Conservation (phyloP, 2,797 vertebrate genomes). For the Notamacropus eugenii region DNA sequence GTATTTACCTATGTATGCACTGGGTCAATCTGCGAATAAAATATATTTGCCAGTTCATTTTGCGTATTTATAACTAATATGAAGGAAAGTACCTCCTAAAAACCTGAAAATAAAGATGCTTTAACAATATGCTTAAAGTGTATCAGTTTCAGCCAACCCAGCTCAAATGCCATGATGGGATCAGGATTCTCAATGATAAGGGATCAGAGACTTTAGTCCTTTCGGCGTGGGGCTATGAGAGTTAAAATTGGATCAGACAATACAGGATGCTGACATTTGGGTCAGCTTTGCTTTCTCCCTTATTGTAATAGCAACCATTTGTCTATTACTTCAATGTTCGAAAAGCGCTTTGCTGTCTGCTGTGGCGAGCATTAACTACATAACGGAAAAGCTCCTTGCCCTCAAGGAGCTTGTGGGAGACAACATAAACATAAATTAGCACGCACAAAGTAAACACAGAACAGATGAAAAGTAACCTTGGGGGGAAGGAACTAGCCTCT, state of each 20-base stretch:
- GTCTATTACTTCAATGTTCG: conserved; percentile 21
- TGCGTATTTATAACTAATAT: background rate
- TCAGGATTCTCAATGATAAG: conserved; percentile 37
- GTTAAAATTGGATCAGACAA: conserved; percentile 45
- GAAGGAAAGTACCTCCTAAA: background rate
- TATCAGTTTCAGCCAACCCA: background rate
- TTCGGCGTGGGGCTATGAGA: conserved; percentile 6
- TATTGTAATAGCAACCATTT: conserved; percentile 19
- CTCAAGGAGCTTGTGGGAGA: background rate
- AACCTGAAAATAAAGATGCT: background rate
- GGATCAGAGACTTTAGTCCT: conserved; percentile 11
- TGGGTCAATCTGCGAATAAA: background rate
- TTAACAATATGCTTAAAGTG: background rate
- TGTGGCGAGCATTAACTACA: no score
- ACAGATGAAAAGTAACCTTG: background rate
- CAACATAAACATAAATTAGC: background rate
- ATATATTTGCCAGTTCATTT: background rate
- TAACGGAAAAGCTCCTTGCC: no score
- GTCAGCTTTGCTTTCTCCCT: conserved; percentile 60
- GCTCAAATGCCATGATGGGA: conserved; percentile 20
- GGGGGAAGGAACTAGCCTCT: background rate
- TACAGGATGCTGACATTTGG: conserved; percentile 32
- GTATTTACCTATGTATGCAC: background rate
- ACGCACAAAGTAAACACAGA: background rate
- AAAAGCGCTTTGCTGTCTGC: background rate